Evolutionary conservation across 2,113 vertebrate species (phyloP).

Genomic region (Sapajus apella): DNA sequence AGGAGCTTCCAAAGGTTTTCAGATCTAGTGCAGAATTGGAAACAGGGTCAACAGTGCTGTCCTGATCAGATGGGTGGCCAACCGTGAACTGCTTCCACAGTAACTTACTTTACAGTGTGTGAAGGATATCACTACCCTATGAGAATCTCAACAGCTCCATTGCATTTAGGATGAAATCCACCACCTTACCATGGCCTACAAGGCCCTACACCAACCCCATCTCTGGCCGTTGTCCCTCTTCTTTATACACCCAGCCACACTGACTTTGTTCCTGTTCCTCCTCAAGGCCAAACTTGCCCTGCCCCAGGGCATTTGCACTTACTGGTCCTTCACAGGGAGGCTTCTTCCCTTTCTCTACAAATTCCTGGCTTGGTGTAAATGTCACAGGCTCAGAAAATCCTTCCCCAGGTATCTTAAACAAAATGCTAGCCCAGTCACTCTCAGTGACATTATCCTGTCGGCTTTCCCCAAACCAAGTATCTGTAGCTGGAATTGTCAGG

Average conservation of each 20-base stretch:
- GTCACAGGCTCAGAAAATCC: not conserved
- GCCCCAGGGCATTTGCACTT: not conserved
- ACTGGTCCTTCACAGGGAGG: fast-evolving
- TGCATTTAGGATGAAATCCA: not conserved
- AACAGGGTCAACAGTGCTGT: not conserved
- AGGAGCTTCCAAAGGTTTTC: not conserved
- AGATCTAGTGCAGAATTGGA: not conserved
- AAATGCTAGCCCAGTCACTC: not conserved
- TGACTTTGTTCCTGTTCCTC: not conserved
- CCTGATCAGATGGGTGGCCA: not conserved
- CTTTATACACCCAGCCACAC: not conserved
- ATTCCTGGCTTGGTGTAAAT: not conserved
- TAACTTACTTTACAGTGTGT: not conserved
- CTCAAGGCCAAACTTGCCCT: not conserved
- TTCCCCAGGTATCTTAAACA: not conserved
- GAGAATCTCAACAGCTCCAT: not conserved
- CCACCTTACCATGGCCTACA: fast-evolving
- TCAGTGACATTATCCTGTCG: not conserved
- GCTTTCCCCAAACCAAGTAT: not conserved
- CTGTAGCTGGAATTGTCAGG: not conserved
- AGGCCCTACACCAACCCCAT: not conserved
- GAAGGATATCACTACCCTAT: fast-evolving
- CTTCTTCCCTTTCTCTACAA: too few species aligned
- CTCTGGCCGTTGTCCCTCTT: not conserved
- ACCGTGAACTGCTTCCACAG: too few species aligned